These are phyloP conservation scores for Distichodus sexfasciatus DNA, from an alignment of 2,797 vertebrate genomes.

Conservation along the genomic window DNA sequence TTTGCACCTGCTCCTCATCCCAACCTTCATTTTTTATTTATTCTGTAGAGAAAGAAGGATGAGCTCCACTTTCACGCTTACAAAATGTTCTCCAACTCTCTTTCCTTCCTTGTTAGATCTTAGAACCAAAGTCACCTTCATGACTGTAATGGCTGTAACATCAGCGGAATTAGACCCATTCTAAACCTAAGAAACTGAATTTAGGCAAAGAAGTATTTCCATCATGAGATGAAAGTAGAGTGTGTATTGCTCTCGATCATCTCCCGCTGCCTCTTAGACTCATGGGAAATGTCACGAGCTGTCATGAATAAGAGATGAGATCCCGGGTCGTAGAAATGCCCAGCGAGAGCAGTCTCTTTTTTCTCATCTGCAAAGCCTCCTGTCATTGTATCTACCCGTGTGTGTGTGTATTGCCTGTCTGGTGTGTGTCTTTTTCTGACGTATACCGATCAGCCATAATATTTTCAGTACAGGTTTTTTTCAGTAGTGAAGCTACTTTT, in stretches of 20 bases:
- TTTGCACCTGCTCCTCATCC: constrained; percentile 24
- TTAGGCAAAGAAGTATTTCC: constrained; percentile 23
- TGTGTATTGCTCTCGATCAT: constrained; percentile 40
- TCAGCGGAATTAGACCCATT: constrained; percentile 28
- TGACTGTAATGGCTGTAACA: constrained; percentile 13
- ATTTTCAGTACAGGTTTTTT: not conserved
- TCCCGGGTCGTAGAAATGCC: constrained; percentile 44
- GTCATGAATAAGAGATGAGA: constrained; percentile 65
- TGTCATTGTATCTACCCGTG: constrained; percentile 40
- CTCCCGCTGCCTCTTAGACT: constrained; percentile 34
- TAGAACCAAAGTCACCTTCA: constrained; percentile 43
- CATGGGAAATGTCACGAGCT: constrained; percentile 61
- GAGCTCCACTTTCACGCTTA: constrained; percentile 45
- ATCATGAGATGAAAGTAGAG: constrained; percentile 35
- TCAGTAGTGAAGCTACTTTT: too few species aligned
- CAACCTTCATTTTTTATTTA: constrained; percentile 42
- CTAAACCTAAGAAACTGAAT: constrained; percentile 10
- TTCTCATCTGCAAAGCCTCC: constrained; percentile 34
- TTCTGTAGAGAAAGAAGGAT: constrained; percentile 21
- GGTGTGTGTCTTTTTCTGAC: not conserved
- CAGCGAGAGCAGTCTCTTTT: constrained; percentile 42
- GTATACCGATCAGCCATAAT: not conserved
- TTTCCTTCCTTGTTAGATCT: constrained; percentile 24
- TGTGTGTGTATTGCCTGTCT: not conserved
- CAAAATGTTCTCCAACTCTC: not conserved